Evolutionary conservation across 2,888 invertebrate genomes (phyloP), one percentile per base, ranked within the genome.

Genomic region (Papilio protenor): DNA sequence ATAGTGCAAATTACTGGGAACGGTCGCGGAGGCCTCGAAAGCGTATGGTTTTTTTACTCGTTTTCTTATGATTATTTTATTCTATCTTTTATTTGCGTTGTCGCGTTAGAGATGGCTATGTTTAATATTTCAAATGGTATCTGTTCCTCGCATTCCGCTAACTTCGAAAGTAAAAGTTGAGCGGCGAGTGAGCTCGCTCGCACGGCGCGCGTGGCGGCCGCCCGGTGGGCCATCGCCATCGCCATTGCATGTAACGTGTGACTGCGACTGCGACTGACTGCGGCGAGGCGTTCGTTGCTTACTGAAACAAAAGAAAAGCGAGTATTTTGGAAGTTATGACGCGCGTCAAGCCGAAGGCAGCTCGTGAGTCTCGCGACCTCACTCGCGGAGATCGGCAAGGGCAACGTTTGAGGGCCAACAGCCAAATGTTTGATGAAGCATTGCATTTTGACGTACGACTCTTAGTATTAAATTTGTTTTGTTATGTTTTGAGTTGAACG

Each of bases 1-100:
- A 92, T 94, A 94, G 94, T 94, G 93, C 94, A 94, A 94, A 90
- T 88, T 89, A 91, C 92, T 94, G 94, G 94, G 94, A 93, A 94
- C 94, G 94, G 93, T 89, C 86, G 92, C 92, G 88, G 85, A 73
- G 40, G 75, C 66, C 73, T 72, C 21, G 18, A 52, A 21, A 78
- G 76, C 47, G 69, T 81, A 78, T 83, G 83, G 82, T 84, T 84
- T 86, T 85, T 83, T 82, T 84, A 85, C 82, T 79, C 83, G 83
- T 74, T 72, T 74, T 73, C 77, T 73, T 76, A 47, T 71, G 77
- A 57, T 69, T 59, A 55, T 72, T 73, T 33, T 23, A 74, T 72
- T 66, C 47, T 73, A 61, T 66, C 69, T 74, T 69, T 76, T 69
- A 73, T 73, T 75, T 70, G 73, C 47, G 73, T 59, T 77, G 55